Conservation (phyloP, 2,888 invertebrate genomes). For the Hydriomena furcata region DNA sequence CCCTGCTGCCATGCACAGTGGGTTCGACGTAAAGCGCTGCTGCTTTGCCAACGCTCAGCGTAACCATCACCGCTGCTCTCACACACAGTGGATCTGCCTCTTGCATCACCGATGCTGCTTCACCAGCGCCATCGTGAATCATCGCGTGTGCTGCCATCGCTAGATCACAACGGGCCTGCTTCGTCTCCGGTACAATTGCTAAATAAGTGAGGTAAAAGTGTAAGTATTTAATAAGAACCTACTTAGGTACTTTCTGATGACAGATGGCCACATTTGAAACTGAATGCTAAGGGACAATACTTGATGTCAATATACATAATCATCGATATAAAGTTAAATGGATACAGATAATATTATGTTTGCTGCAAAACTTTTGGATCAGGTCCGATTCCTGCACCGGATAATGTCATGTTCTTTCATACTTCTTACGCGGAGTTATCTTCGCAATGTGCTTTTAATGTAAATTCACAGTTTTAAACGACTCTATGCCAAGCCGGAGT, state of each 20-base stretch:
- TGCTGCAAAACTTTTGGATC: background rate
- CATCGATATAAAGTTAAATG: no score
- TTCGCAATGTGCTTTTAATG: constrained; percentile 3
- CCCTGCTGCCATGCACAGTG: constrained; percentile 2
- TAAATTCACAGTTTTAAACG: constrained; percentile 4
- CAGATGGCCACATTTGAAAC: background rate
- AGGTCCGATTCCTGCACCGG: constrained; percentile 8
- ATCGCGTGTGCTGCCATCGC: constrained; percentile 20
- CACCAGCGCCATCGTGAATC: constrained; percentile 9
- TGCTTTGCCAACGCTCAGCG: constrained; percentile 20
- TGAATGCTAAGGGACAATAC: no score
- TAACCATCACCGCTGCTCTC: constrained; percentile 6
- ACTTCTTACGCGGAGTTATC: constrained; percentile 6
- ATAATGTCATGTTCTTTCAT: background rate
- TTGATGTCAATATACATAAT: no score
- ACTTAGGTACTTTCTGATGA: constrained; percentile 2
- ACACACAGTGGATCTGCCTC: background rate
- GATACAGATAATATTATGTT: no score
- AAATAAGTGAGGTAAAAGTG: background rate
- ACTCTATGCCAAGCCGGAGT: no score
- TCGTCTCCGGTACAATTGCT: background rate
- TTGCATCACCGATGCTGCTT: constrained; percentile 5
- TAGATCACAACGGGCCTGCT: background rate
- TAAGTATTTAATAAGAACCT: constrained; percentile 4
- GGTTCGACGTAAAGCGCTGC: constrained; percentile 12